These are phyloP conservation scores for Drosophila subsilvestris DNA, from an alignment of 2,888 invertebrate species.

Conservation along the genomic window DNA sequence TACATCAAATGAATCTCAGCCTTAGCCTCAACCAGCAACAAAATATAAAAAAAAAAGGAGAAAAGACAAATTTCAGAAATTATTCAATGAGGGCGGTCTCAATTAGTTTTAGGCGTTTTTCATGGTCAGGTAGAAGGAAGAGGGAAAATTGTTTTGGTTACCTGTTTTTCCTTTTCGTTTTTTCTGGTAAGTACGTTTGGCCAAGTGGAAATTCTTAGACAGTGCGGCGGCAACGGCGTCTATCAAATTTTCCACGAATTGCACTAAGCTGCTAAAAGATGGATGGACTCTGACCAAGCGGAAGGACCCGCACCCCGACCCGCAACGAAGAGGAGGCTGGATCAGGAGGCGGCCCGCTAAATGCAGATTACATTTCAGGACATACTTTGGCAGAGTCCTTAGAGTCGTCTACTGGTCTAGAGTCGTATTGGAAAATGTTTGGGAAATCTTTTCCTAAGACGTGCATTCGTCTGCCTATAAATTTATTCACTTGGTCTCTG, in stretches of 20 bases:
- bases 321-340: not conserved
- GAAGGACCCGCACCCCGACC: slow-evolving; percentile 8
- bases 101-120: slow-evolving; percentile 76
- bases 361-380: slow-evolving; percentile 28
- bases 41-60: slow-evolving; percentile 35
- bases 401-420: too few species aligned
- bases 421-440: too few species aligned
- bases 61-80: slow-evolving; percentile 59
- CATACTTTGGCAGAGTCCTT: not conserved
- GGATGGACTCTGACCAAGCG: slow-evolving; percentile 11
- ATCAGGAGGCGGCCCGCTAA: slow-evolving; percentile 6
- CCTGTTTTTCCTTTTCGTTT: slow-evolving; percentile 47
- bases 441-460: too few species aligned
- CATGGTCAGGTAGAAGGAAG: slow-evolving; percentile 36
- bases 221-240: slow-evolving; percentile 47
- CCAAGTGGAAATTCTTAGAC: slow-evolving; percentile 73
- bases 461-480: too few species aligned
- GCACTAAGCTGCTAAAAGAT: slow-evolving; percentile 56
- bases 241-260: slow-evolving; percentile 59
- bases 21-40: slow-evolving; percentile 7
- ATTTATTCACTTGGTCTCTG: not conserved
- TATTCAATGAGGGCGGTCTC: slow-evolving; percentile 81
- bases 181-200: slow-evolving; percentile 26
- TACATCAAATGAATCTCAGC: slow-evolving; percentile 51
- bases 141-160: slow-evolving; percentile 47